Base-by-base conservation (phyloP, 2,797 vertebrate genomes). In the Lithobates pipiens region DNA sequence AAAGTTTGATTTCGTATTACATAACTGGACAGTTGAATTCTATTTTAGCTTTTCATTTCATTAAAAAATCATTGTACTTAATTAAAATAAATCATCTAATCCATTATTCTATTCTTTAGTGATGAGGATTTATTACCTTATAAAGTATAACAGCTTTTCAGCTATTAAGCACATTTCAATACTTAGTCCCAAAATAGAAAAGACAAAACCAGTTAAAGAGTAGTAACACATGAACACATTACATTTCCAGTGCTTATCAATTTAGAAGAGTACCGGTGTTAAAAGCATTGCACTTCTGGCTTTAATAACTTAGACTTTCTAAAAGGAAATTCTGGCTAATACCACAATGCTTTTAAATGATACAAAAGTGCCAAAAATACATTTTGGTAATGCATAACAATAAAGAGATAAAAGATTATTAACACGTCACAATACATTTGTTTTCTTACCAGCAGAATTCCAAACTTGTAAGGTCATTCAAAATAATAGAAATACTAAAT, bases 41-140 rank as follows among this genome's bases (percentile, higher is more conserved):
- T 23, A 61, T 61, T 23, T 61, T 61, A 61, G 54, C 21, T 23
- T 61, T 61, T 61, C 54, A 23, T 61, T 61, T 61, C 54, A 61
- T 61, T 61, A 61, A 61, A 61, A 54, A 61, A 61, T 61, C 54
- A 61, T 61, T 61, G 54, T 61, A 61, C 54, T 61, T 61, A 61
- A 61, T 61, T 61, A 61, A 61, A 61, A 61, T 61, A 61, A 23
- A 61, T 61, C 54, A 61, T 61, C 21, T 8, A 23, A 61, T 23
- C 54, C 54, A 61, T 61, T 61, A 61, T 61, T 61, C 54, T 61
- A 21, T 61, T 61, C 54, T 18, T 61, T 61, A 61, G 54, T 61
- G 54, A 61, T 61, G 54, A 61, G 54, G 54, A 61, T 61, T 61
- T 61, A 61, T 61, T 61, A 61, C 54, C 54, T 61, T 61, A 61